These are phyloP conservation scores for Heterodera schachtii DNA, from an alignment of 1,140 invertebrate species.

Conservation along the genomic window DNA sequence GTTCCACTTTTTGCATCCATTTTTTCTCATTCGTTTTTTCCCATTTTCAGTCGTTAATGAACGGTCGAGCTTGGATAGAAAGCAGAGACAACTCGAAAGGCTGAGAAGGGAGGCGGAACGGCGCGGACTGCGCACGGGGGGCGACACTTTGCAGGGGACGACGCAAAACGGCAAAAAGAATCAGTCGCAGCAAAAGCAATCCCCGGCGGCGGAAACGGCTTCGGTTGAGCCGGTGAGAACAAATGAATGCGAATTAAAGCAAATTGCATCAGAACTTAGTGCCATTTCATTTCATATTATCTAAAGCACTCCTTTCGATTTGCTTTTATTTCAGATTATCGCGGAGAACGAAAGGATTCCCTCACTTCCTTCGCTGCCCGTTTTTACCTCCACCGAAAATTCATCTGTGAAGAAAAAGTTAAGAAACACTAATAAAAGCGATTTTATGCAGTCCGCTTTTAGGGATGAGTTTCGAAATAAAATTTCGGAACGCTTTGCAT, in stretches of 20 bases:
- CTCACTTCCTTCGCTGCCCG: constrained; percentile 12
- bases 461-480: constrained; percentile 37
- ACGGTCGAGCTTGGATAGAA: constrained; percentile 25
- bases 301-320: not conserved
- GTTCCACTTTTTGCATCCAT: not conserved
- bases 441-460: not conserved
- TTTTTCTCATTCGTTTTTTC: not conserved
- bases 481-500: constrained; percentile 44
- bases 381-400: not conserved
- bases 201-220: not conserved
- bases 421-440: not conserved
- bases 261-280: no score
- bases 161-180: not conserved
- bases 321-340: not conserved
- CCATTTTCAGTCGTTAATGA: constrained; percentile 29
- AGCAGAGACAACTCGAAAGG: constrained; percentile 38
- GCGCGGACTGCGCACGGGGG: constrained; percentile 15
- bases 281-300: no score
- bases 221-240: constrained; percentile 2
- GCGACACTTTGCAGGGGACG: not conserved
- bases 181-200: not conserved
- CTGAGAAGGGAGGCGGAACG: constrained; percentile 35
- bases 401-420: not conserved
- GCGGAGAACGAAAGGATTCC: constrained; percentile 25
- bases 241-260: not conserved